Conservation (phyloP, 2,113 vertebrate genomes). For the Parus major region DNA sequence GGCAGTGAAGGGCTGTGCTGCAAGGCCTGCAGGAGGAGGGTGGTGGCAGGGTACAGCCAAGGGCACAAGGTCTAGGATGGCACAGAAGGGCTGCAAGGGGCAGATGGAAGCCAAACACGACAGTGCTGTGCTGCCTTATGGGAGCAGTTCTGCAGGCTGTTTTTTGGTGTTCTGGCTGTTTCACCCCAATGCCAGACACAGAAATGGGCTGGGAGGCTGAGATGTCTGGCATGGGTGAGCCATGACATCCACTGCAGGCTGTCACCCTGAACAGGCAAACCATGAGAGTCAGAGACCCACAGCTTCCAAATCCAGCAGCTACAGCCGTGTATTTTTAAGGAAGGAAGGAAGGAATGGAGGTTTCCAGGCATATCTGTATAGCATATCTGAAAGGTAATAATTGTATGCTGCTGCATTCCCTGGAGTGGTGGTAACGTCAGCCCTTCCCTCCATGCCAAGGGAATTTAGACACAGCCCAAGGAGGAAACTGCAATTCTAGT, state of each 20-base stretch:
- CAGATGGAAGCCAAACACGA: background rate
- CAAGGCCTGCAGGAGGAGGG: background rate
- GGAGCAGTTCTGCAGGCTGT: background rate
- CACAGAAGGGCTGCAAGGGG: background rate
- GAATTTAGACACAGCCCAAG: slow-evolving; percentile 46
- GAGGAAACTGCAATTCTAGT: slow-evolving; percentile 25
- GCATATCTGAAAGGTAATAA: slow-evolving; percentile 26
- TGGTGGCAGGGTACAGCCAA: background rate
- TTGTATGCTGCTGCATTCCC: background rate
- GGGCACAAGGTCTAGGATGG: background rate
- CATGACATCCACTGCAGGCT: background rate
- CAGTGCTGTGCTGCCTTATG: background rate
- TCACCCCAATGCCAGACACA: background rate
- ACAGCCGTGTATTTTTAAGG: background rate
- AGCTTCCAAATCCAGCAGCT: background rate
- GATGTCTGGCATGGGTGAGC: background rate
- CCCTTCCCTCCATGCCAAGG: slow-evolving; percentile 22
- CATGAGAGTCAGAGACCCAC: background rate
- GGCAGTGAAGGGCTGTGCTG: background rate
- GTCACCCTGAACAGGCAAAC: background rate
- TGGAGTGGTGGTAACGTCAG: slow-evolving; percentile 44
- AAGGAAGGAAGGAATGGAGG: background rate
- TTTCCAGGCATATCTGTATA: background rate
- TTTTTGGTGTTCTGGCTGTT: background rate
- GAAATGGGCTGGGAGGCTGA: background rate